Conservation (phyloP, 35 echinoderm and acorn worm species). For the Lytechinus variegatus region DNA sequence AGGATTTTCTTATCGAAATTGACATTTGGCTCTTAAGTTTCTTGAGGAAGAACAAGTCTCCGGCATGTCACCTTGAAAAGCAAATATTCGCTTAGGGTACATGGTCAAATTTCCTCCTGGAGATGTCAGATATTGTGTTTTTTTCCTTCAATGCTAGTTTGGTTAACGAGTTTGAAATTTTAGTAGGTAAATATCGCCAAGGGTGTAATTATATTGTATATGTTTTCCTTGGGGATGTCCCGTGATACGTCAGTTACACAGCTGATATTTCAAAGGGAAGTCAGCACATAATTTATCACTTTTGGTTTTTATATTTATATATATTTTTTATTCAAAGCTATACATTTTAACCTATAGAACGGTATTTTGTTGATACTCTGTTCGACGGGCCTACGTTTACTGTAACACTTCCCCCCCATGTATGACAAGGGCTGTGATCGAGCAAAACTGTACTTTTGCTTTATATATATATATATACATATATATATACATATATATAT, state of each 20-base stretch:
- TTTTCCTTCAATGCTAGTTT: not conserved
- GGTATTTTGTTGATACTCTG: not conserved
- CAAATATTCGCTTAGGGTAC: not conserved
- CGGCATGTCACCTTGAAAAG: not conserved
- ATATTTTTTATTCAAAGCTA: no score
- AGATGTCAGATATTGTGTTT: not conserved
- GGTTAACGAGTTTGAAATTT: not conserved
- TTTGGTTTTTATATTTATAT: not conserved
- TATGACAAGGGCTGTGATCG: no score
- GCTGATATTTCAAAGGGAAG: not conserved
- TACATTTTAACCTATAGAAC: no score
- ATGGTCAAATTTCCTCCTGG: not conserved
- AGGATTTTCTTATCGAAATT: conserved; percentile 13
- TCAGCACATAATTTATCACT: not conserved
- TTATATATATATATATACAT: no score
- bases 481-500: no score
- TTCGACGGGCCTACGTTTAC: no score
- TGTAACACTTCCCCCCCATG: no score
- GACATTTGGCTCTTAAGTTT: not conserved
- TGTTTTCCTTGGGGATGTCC: not conserved
- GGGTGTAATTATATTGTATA: not conserved
- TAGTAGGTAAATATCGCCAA: not conserved
- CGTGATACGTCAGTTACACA: not conserved
- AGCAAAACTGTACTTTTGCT: no score
- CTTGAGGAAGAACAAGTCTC: not conserved